Evolutionary conservation across 2,113 vertebrate genomes (phyloP), one percentile per base, ranked within the genome.

Genomic region (Tragelaphus scriptus): DNA sequence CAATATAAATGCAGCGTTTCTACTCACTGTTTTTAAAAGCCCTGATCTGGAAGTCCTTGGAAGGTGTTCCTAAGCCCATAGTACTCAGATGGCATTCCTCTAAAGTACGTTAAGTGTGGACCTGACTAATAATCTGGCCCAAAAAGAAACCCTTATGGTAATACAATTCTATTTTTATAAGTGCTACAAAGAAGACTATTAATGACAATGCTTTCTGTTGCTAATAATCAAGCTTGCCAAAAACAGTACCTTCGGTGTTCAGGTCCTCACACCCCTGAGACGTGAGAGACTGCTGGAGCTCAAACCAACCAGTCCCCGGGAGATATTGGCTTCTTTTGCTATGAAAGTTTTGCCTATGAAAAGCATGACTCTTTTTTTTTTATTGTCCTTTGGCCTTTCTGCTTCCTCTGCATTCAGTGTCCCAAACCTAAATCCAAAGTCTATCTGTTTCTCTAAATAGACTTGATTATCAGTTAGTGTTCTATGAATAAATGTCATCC

Each of bases 141-240:
- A 0, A 61, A 36, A 75, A 90, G 47, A 63, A 95, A 79, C 13
- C 21, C 21, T 97, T 10, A 2, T 0, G 2, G 55, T n/a, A 19
- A 40, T 30, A 28, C 6, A 65, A 28, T 63, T 94, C 65, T 94
- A 61, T 85, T 91, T 90, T 92, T 92, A 68, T 58, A 71, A 96
- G 56, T 95, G 56, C 59, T 97, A 36, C 32, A 58, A 51, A 82
- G 59, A 86, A 88, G 47, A 61, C 71, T 91, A 61, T 86, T 94
- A 90, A 87, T 85, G 85, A 68, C 55, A 77, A 85, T 97, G 47
- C 3, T 75, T 92, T 91, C 55, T 89, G 77, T 90, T 88, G 92
- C 56, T 86, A 97, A 94, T 63, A 68, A 94, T 10, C 19, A 85
- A 94, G 58, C 36, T 63, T 81, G 26, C 47, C 81, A 81, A 90